phyloP scores from a whole-genome alignment of 2,113 vertebrate species.

The Coreoperca whiteheadi region DNA sequence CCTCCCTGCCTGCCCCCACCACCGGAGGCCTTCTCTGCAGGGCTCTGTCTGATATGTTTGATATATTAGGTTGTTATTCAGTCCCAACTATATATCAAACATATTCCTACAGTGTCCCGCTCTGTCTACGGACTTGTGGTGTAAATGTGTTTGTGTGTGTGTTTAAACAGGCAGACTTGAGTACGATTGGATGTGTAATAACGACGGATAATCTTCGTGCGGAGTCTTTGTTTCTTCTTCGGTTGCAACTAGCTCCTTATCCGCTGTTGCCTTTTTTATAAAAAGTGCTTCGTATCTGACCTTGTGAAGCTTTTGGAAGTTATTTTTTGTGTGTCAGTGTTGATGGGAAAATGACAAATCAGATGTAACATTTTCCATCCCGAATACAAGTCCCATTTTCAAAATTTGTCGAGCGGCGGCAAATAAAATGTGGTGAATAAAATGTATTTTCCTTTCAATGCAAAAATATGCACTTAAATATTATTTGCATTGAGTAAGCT shows the following conservation, averaged over 20 bases:
- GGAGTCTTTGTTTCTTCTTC: constrained; percentile 18
- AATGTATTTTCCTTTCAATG: not conserved
- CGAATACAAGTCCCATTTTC: not conserved
- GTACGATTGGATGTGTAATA: constrained; percentile 29
- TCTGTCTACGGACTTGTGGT: constrained; percentile 92
- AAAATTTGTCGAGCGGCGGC: not conserved
- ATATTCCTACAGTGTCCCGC: constrained; percentile 99
- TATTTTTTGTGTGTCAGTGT: not conserved
- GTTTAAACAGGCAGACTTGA: not conserved
- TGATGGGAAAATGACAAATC: not conserved
- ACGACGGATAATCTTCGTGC: constrained; percentile 25
- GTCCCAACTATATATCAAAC: constrained; percentile 99
- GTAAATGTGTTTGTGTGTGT: constrained; percentile 50
- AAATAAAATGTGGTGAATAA: not conserved
- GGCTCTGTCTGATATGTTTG: constrained; percentile 99
- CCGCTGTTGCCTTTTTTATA: not conserved
- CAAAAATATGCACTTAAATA: not conserved
- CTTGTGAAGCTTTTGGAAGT: not conserved
- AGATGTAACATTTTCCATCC: not conserved
- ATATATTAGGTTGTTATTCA: constrained; percentile 99
- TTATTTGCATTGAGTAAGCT: too few species aligned
- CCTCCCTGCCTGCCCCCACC: constrained; percentile 72
- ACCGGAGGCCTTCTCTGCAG: constrained; percentile 95
- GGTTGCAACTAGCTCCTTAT: constrained; percentile 25
- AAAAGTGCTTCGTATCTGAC: constrained; percentile 13